Evolutionary conservation across 2,113 vertebrate species (phyloP).

Genomic region (Thamnophis sirtalis): DNA sequence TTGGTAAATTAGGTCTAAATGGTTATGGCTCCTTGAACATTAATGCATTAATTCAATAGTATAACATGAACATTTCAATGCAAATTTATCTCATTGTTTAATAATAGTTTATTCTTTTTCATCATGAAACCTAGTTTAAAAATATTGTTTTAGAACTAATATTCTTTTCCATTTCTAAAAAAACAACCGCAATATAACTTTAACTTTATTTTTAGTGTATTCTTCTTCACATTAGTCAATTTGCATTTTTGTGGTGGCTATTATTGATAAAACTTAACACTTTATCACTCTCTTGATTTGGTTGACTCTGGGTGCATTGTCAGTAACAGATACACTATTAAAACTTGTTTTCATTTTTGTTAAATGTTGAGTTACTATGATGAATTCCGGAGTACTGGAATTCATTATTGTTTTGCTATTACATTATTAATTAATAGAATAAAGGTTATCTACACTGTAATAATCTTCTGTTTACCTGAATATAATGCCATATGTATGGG

Average conservation of each 20-base stretch:
- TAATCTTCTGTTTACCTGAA: background rate
- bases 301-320: background rate
- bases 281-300: constrained; percentile 14
- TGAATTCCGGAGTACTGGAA: constrained; percentile 27
- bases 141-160: constrained; percentile 11
- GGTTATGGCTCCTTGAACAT: background rate
- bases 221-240: background rate
- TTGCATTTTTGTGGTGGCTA: background rate
- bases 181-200: background rate
- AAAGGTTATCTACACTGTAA: background rate
- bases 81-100: background rate
- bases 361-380: background rate
- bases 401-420: background rate
- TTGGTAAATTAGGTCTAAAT: background rate
- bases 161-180: constrained; percentile 6
- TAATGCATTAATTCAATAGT: background rate
- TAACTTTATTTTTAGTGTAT: background rate
- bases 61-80: background rate
- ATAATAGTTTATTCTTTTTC: background rate
- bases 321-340: background rate
- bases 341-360: background rate
- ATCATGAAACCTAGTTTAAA: background rate
- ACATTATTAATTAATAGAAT: background rate
- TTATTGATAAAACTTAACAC: background rate
- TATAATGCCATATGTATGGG: background rate